A percentile compares a stretch with the other conserved stretches of the same genome.
phyloP scores from a whole-genome alignment of 2,113 vertebrate genomes.

The Odontesthes bonariensis region DNA sequence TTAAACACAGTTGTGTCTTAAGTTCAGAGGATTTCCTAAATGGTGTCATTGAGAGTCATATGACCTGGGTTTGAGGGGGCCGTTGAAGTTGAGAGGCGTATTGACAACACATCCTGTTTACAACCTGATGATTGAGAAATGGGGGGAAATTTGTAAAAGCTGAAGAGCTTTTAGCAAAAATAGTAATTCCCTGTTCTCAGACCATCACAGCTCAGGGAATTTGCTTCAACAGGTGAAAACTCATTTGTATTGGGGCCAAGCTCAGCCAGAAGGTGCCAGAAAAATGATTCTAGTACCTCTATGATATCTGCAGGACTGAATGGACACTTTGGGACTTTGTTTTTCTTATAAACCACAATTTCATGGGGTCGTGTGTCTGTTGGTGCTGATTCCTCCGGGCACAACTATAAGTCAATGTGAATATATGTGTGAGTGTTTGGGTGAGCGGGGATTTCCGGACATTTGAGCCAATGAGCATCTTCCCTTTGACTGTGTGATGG shows the following conservation, averaged over 20 bases:
- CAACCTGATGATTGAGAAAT: conserved; percentile 59
- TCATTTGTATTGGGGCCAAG: conserved; percentile 6
- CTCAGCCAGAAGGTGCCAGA: not conserved
- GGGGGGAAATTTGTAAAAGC: conserved; percentile 28
- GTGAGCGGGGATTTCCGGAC: conserved; percentile 66
- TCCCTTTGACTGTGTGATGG: conserved; percentile 60
- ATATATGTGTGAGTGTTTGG: conserved; percentile 4
- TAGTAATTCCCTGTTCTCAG: conserved; percentile 47
- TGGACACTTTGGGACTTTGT: conserved; percentile 6
- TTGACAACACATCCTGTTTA: conserved; percentile 79
- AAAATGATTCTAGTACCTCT: conserved; percentile 2
- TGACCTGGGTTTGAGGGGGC: conserved; percentile 38
- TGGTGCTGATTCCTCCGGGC: conserved; percentile 29
- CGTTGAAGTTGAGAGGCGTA: conserved; percentile 36
- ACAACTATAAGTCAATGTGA: conserved; percentile 18
- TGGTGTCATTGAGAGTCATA: conserved; percentile 61
- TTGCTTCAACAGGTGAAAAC: conserved; percentile 58
- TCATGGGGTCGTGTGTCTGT: conserved; percentile 22
- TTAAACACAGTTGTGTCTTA: conserved; percentile 13
- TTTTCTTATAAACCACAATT: conserved; percentile 7
- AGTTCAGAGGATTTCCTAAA: conserved; percentile 20
- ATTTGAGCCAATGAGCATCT: conserved; percentile 66
- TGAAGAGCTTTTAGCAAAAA: conserved; percentile 38
- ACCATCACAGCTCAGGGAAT: conserved; percentile 7
- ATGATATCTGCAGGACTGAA: not conserved